Conservation (phyloP, 37 sponge, comb jelly and placozoan species). For the Eunapius fragilis region DNA sequence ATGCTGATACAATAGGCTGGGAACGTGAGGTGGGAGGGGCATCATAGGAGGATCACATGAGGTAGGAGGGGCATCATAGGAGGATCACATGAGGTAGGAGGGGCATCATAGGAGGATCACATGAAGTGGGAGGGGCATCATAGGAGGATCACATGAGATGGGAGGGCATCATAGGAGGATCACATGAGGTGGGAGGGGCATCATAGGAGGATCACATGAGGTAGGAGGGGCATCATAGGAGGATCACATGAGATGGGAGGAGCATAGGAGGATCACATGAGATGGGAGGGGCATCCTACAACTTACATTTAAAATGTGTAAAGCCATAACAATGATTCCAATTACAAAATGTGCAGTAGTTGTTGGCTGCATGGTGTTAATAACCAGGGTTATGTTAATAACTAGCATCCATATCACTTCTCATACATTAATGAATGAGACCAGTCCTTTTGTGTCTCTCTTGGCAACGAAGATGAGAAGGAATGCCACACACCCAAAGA, state of each 20-base stretch:
- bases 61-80: background rate
- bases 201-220: slow-evolving; percentile 10
- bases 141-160: background rate
- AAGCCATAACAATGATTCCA: slow-evolving; percentile 27
- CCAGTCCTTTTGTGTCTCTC: background rate
- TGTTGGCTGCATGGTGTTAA: background rate
- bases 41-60: background rate
- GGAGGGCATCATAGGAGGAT: background rate
- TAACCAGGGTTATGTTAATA: background rate
- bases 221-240: background rate
- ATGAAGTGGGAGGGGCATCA: background rate
- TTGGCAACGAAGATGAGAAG: slow-evolving; percentile 23
- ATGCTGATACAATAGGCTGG: slow-evolving; percentile 36
- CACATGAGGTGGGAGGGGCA: no score
- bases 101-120: background rate
- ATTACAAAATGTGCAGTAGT: slow-evolving; percentile 34
- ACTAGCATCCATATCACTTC: slow-evolving; percentile 7
- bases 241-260: no score
- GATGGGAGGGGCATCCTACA: background rate
- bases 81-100: background rate
- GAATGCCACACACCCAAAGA: slow-evolving; percentile 19
- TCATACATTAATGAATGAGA: background rate
- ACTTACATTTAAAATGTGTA: slow-evolving; percentile 48
- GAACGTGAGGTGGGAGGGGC: background rate
- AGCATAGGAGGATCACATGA: no score